phyloP scores from a whole-genome alignment of 1,140 invertebrate species.

The Drosophila albomicans region DNA sequence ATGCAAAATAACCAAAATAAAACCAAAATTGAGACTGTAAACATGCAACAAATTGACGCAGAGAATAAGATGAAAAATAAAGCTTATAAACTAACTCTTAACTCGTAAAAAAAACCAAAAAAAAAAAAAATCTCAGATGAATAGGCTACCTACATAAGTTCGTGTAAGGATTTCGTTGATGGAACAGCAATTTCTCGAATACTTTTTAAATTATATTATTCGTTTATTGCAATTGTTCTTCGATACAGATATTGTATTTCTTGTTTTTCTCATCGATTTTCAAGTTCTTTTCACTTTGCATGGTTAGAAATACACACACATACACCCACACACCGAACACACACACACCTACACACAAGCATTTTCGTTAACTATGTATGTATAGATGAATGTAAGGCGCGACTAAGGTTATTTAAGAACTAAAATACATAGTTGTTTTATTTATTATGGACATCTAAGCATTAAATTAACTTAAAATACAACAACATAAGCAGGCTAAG shows the following conservation, averaged over 20 bases:
- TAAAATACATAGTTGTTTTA: constrained; percentile 44
- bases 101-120: constrained; percentile 40
- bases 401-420: constrained; percentile 46
- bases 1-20: constrained; percentile 80
- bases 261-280: constrained; percentile 22
- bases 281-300: not conserved
- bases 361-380: constrained; percentile 45
- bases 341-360: constrained; percentile 11
- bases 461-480: constrained; percentile 35
- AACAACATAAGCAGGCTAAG: constrained; percentile 49
- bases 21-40: constrained; percentile 79
- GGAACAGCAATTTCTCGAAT: constrained; percentile 27
- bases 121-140: constrained; percentile 58
- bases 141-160: constrained; percentile 81
- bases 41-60: constrained; percentile 71
- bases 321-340: not conserved
- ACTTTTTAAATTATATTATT: constrained; percentile 29
- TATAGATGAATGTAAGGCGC: constrained; percentile 27
- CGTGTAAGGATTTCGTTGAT: constrained; percentile 66
- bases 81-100: constrained; percentile 66
- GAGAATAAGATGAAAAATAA: constrained; percentile 57
- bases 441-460: constrained; percentile 42
- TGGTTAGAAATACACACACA: constrained; percentile 7
- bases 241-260: not conserved
- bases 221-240: not conserved